These are phyloP conservation scores for Altica lythri DNA, from an alignment of 2,888 invertebrate genomes.

Conservation along the genomic window DNA sequence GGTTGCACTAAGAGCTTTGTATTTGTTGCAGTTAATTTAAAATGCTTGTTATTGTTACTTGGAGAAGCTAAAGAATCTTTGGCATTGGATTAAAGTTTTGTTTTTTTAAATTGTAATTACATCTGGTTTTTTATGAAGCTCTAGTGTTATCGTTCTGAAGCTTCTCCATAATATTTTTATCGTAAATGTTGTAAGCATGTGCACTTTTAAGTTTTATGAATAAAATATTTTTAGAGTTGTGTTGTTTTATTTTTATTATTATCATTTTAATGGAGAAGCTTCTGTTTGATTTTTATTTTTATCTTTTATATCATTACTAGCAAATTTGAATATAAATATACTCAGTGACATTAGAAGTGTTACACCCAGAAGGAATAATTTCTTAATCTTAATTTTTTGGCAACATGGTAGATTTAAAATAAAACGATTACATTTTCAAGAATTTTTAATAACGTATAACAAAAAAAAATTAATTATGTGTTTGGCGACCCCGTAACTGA, in stretches of 20 bases:
- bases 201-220: constrained; percentile 11
- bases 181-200: constrained; percentile 18
- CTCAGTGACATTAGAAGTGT: too few species aligned
- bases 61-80: constrained; percentile 53
- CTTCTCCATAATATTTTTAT: constrained; percentile 53
- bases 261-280: constrained; percentile 52
- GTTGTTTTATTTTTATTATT: constrained; percentile 34
- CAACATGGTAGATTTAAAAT: too few species aligned
- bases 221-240: not conserved
- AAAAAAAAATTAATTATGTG: too few species aligned
- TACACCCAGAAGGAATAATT: too few species aligned
- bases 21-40: constrained; percentile 19
- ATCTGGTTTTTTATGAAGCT: constrained; percentile 37
- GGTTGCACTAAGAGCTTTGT: constrained; percentile 51
- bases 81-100: constrained; percentile 31
- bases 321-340: too few species aligned
- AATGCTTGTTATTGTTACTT: constrained; percentile 34
- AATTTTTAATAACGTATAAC: too few species aligned
- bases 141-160: constrained; percentile 55
- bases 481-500: too few species aligned
- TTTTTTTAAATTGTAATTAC: constrained; percentile 28
- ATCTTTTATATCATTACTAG: not conserved
- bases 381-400: too few species aligned
- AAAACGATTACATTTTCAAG: too few species aligned
- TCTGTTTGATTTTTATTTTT: constrained; percentile 23